phyloP scores from a whole-genome alignment of 2,888 invertebrate species.

The Chymomyza fuscimana region DNA sequence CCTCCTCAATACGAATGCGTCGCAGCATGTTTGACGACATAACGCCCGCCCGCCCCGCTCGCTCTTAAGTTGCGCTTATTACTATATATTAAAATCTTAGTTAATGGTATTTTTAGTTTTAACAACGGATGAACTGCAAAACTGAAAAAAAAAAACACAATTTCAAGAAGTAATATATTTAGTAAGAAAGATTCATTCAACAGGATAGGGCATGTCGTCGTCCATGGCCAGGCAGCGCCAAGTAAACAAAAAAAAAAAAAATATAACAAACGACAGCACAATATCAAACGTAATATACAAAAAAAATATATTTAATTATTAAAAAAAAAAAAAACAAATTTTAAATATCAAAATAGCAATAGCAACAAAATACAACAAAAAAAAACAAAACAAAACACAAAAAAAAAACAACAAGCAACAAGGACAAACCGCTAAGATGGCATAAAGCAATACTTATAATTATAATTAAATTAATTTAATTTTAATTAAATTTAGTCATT shows the following conservation, averaged over 20 bases:
- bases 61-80: constrained; percentile 38
- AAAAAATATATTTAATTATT: background rate
- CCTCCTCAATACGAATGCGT: constrained; percentile 8
- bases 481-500: constrained; percentile 50
- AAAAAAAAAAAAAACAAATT: constrained; percentile 15
- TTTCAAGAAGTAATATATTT: background rate
- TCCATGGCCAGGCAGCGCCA: constrained; percentile 1
- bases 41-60: constrained; percentile 1
- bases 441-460: constrained; percentile 66
- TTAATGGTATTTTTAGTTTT: constrained; percentile 70
- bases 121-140: constrained; percentile 29
- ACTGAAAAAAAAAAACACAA: constrained; percentile 8
- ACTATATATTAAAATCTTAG: constrained; percentile 45
- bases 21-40: background rate
- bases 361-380: constrained; percentile 21
- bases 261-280: background rate
- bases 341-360: constrained; percentile 7
- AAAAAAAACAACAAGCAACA: constrained; percentile 29
- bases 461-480: constrained; percentile 57
- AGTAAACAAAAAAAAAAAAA: constrained; percentile 8
- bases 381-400: constrained; percentile 6
- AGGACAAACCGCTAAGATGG: constrained; percentile 74
- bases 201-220: background rate
- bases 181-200: background rate
- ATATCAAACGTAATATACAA: background rate